A percentile compares a stretch with the other conserved stretches of the same genome.
phyloP scores from a whole-genome alignment of 2,113 vertebrate genomes.

The Pongo abelii region DNA sequence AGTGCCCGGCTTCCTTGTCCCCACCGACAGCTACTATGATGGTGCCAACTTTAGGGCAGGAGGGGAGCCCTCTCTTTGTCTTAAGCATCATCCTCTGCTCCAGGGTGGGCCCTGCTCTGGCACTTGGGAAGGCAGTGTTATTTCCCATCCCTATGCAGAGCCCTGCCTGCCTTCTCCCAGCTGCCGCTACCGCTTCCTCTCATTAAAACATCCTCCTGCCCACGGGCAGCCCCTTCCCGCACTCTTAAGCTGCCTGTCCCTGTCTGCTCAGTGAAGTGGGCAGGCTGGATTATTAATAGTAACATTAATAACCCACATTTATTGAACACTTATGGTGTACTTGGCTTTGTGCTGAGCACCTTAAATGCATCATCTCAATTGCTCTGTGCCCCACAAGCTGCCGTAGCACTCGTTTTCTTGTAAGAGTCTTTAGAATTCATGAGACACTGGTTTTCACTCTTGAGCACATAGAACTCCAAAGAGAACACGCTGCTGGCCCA shows the following conservation, averaged over 20 bases:
- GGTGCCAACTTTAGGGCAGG: neutral
- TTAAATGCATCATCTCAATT: conserved; percentile 47
- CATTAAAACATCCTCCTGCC: neutral
- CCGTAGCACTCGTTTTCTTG: conserved; percentile 35
- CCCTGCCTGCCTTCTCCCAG: neutral
- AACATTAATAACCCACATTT: conserved; percentile 57
- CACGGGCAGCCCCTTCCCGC: neutral
- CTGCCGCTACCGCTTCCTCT: neutral
- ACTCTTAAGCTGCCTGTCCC: neutral
- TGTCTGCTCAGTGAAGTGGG: neutral
- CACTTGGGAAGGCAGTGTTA: neutral
- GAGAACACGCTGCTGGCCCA: neutral
- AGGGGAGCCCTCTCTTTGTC: neutral
- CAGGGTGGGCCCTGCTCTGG: no score
- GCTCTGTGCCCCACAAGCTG: neutral
- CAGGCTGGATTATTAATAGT: conserved; percentile 49
- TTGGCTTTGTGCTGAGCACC: conserved; percentile 10
- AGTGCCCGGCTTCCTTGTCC: neutral
- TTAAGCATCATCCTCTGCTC: accelerated
- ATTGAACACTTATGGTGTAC: neutral
- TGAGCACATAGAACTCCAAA: neutral
- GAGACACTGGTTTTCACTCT: neutral
- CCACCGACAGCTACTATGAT: neutral
- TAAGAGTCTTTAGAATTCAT: conserved; percentile 37
- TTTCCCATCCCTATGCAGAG: accelerated